These are phyloP conservation scores for Danaus melanippus DNA, from an alignment of 1,140 invertebrate species.

Conservation along the genomic window DNA sequence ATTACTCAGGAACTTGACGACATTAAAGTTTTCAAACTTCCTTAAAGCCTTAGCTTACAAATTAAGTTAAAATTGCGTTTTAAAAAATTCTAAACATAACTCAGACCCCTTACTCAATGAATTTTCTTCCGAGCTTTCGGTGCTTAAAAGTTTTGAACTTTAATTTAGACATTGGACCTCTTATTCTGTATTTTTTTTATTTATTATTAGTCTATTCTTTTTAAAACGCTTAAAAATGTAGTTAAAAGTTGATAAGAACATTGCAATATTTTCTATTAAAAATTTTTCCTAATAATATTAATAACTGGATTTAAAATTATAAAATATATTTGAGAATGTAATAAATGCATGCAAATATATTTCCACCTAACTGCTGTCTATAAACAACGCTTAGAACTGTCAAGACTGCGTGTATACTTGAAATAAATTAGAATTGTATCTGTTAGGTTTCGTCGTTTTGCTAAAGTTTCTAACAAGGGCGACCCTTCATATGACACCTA, in stretches of 20 bases:
- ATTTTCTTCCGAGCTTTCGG: neutral
- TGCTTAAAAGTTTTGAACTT: no score
- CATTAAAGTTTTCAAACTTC: slow-evolving; percentile 36
- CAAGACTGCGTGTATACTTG: slow-evolving; percentile 27
- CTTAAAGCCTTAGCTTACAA: slow-evolving; percentile 13
- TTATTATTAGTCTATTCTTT: no score
- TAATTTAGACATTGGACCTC: no score
- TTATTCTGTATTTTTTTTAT: no score
- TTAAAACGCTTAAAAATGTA: no score
- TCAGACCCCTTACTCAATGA: slow-evolving; percentile 9
- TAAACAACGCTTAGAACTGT: slow-evolving; percentile 11
- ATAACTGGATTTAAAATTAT: no score
- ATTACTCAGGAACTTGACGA: slow-evolving; percentile 39
- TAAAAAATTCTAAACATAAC: slow-evolving; percentile 11
- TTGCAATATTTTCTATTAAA: no score
- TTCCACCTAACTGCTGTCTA: neutral
- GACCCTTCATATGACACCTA: slow-evolving; percentile 31
- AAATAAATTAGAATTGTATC: slow-evolving; percentile 40
- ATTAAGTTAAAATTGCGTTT: slow-evolving; percentile 16
- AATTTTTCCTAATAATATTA: no score
- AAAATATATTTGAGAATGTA: no score
- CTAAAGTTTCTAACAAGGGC: slow-evolving; percentile 29
- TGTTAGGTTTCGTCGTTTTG: slow-evolving; percentile 29
- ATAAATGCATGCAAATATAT: no score
- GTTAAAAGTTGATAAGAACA: no score